Evolutionary conservation across 2,797 vertebrate genomes (phyloP).

Genomic region (Peromyscus aztecus): DNA sequence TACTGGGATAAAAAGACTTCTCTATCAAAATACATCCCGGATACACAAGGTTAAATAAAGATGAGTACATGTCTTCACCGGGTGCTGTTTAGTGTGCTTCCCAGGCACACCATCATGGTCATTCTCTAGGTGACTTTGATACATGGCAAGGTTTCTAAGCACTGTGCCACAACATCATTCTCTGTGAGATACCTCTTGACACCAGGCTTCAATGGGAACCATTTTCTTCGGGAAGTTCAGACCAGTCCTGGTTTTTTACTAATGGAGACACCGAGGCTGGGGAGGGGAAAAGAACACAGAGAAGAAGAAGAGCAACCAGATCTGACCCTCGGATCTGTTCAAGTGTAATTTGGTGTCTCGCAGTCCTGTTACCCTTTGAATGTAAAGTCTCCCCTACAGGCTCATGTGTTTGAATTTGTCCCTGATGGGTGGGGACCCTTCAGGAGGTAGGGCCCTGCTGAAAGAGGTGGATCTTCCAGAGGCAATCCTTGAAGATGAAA

Average conservation of each 20-base stretch:
- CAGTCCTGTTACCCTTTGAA: background rate
- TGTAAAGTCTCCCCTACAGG: background rate
- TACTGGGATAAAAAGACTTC: background rate
- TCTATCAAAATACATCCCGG: background rate
- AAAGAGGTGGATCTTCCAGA: background rate
- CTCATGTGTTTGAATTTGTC: background rate
- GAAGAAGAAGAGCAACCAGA: background rate
- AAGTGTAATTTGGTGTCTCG: background rate
- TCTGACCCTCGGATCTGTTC: background rate
- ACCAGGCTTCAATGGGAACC: background rate
- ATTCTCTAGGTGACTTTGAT: background rate
- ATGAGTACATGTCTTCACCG: background rate
- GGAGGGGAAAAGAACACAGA: background rate
- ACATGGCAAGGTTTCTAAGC: background rate
- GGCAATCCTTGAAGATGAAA: background rate
- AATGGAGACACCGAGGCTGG: background rate
- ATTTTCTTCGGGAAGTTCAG: background rate
- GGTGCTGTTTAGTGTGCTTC: background rate
- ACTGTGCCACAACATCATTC: conserved; percentile 21
- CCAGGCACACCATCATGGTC: background rate
- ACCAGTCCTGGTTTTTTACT: background rate
- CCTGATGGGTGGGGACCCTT: background rate
- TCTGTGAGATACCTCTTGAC: background rate
- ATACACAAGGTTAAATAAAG: background rate
- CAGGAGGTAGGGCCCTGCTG: background rate